phyloP scores from a whole-genome alignment of 2,797 vertebrate species.

The Benthosema pterotum region DNA sequence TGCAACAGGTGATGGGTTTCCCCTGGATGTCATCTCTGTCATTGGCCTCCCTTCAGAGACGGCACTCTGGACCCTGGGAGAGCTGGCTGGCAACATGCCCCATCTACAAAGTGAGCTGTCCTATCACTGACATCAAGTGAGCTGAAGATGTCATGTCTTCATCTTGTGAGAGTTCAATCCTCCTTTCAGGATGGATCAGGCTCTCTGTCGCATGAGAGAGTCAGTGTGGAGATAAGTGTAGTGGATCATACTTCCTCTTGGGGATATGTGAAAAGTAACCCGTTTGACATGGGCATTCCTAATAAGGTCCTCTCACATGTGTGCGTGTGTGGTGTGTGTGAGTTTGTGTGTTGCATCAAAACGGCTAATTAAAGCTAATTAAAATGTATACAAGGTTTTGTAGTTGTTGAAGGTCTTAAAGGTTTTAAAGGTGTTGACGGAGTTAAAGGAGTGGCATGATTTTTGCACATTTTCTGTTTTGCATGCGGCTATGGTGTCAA shows the following conservation, averaged over 20 bases:
- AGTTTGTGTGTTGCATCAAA: too few species aligned
- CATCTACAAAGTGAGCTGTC: slow-evolving; percentile 79
- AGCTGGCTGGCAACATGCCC: slow-evolving; percentile 75
- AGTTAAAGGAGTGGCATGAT: too few species aligned
- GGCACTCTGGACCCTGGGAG: slow-evolving; percentile 64
- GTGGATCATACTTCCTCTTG: slow-evolving; percentile 53
- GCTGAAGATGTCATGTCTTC: slow-evolving; percentile 78
- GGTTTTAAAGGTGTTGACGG: too few species aligned
- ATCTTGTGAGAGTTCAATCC: slow-evolving; percentile 76
- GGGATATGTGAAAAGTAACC: slow-evolving; percentile 51
- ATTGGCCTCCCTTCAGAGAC: slow-evolving; percentile 67
- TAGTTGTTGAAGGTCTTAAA: too few species aligned
- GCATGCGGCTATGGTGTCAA: too few species aligned
- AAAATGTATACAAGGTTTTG: too few species aligned
- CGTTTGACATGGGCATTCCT: slow-evolving; percentile 31
- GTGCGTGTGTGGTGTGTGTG: too few species aligned
- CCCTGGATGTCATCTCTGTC: slow-evolving; percentile 68
- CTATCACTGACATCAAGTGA: slow-evolving; percentile 75
- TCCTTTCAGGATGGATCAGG: slow-evolving; percentile 70
- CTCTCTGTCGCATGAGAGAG: slow-evolving; percentile 65
- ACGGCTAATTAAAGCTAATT: too few species aligned
- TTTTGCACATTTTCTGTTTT: too few species aligned
- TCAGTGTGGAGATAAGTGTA: slow-evolving; percentile 61
- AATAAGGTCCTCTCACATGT: slow-evolving; percentile 14
- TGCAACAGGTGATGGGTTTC: slow-evolving; percentile 76